Percentiles rank a stretch among this genome's conserved stretches.
Evolutionary conservation across 2,113 vertebrate species (phyloP).

Genomic region (Syrrhaptes paradoxus): DNA sequence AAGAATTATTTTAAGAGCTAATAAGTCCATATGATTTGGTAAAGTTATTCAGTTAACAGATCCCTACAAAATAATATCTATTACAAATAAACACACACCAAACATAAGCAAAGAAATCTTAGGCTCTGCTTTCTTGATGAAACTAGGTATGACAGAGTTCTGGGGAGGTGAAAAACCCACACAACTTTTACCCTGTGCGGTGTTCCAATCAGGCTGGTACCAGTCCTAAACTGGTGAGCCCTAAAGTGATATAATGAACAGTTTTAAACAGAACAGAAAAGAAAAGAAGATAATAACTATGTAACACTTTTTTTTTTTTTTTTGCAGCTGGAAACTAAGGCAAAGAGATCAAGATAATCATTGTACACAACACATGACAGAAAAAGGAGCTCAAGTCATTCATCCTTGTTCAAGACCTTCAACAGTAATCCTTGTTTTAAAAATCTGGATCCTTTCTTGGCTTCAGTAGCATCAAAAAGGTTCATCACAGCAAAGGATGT

Average conservation of each 20-base stretch:
- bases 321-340: not conserved
- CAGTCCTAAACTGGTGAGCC: not conserved
- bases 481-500: not conserved
- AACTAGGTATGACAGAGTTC: not conserved
- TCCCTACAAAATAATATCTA: not conserved
- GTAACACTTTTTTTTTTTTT: not conserved
- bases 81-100: not conserved
- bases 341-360: not conserved
- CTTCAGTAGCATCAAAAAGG: not conserved
- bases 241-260: not conserved
- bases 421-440: not conserved
- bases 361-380: not conserved
- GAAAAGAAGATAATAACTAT: rapidly evolving
- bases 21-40: not conserved
- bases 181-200: rapidly evolving
- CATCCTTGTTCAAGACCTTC: not conserved
- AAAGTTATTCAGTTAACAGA: not conserved
- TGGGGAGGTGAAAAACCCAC: not conserved
- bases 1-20: not conserved
- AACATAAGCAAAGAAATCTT: not conserved
- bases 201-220: not conserved
- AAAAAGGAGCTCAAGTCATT: not conserved
- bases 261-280: not conserved
- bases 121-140: not conserved
- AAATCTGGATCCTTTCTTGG: not conserved